Evolutionary conservation across 2,797 vertebrate genomes (phyloP).

Genomic region (Etheostoma perlongum): DNA sequence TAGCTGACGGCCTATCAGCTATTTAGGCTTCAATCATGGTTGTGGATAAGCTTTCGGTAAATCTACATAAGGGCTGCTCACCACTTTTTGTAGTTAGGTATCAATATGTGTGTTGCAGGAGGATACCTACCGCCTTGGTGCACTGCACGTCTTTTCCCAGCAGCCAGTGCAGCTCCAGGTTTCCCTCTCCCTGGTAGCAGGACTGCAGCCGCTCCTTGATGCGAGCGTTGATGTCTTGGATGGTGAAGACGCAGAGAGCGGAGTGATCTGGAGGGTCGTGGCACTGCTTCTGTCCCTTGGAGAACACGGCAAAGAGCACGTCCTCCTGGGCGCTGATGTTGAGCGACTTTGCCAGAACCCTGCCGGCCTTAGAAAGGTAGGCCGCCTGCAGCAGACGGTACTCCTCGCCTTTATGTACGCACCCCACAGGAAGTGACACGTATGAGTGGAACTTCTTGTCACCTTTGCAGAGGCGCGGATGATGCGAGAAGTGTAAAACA

Average conservation of each 20-base stretch:
- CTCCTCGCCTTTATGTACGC: slow-evolving; percentile 90
- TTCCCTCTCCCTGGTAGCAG: slow-evolving; percentile 98
- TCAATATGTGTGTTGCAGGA: neutral
- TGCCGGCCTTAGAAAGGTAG: slow-evolving; percentile 92
- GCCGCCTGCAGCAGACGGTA: slow-evolving; percentile 97
- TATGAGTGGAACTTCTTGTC: slow-evolving; percentile 99
- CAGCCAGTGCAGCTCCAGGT: slow-evolving; percentile 98
- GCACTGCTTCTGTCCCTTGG: slow-evolving; percentile 98
- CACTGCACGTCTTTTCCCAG: slow-evolving; percentile 98
- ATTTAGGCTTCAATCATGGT: slow-evolving; percentile 44
- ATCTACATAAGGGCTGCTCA: slow-evolving; percentile 10
- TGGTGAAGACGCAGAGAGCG: slow-evolving; percentile 94
- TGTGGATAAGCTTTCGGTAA: slow-evolving; percentile 25
- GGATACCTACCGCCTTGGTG: slow-evolving; percentile 92
- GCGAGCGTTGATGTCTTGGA: slow-evolving; percentile 91
- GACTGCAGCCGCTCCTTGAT: slow-evolving; percentile 98
- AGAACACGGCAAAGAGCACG: slow-evolving; percentile 96
- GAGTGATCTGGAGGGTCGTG: slow-evolving; percentile 94
- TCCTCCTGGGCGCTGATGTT: slow-evolving; percentile 94
- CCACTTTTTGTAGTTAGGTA: neutral
- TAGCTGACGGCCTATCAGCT: slow-evolving; percentile 51
- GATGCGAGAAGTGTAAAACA: slow-evolving; percentile 97
- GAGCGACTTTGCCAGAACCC: slow-evolving; percentile 90
- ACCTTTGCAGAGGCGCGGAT: slow-evolving; percentile 97
- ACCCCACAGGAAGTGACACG: slow-evolving; percentile 96